phyloP scores from a whole-genome alignment of 2,888 invertebrate species.

The Luffia ferchaultella region DNA sequence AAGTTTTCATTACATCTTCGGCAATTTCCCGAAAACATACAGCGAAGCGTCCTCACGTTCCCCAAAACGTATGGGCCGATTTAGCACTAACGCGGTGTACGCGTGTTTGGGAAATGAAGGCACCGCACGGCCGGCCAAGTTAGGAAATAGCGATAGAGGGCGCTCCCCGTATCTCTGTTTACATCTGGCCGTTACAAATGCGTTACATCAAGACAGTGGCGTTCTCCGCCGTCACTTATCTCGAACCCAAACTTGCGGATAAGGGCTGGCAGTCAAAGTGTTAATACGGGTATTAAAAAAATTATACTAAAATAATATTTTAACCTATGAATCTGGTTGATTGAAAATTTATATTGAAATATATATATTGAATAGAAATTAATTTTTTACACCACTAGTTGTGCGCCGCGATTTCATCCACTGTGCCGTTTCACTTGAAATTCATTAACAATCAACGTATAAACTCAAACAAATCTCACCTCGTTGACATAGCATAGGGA shows the following conservation, averaged over 20 bases:
- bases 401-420: no score
- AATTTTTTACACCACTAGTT: no score
- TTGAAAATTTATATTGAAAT: no score
- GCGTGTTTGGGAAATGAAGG: neutral
- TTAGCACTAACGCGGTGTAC: neutral
- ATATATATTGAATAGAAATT: no score
- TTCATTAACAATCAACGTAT: no score
- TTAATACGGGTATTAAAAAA: no score
- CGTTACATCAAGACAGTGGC: conserved; percentile 50
- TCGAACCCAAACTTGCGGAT: conserved; percentile 15
- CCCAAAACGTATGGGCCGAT: neutral
- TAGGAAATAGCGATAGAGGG: conserved; percentile 1
- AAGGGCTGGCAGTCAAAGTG: neutral
- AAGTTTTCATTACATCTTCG: no score
- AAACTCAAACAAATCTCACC: no score
- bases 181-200: conserved; percentile 58
- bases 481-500: no score
- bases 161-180: conserved; percentile 40
- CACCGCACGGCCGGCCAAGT: neutral
- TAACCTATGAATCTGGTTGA: no score
- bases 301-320: no score
- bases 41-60: conserved; percentile 4
- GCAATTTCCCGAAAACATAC: conserved; percentile 6
- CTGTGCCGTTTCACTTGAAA: no score
- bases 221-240: conserved; percentile 45